Conservation (phyloP, 2,113 vertebrate genomes). For the Hypomesus transpacificus region DNA sequence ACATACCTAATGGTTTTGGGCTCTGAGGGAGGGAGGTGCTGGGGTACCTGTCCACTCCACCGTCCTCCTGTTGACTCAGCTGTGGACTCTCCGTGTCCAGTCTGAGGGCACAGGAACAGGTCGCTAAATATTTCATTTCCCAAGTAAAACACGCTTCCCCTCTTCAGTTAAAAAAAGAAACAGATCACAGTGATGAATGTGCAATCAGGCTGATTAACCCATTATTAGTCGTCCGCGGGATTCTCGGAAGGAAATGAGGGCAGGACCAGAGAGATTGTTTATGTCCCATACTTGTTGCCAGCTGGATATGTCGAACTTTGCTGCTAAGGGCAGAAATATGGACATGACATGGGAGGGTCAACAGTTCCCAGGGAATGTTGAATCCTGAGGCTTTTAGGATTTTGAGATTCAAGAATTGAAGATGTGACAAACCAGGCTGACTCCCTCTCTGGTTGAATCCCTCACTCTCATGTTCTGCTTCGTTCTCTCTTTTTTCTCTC, state of each 20-base stretch:
- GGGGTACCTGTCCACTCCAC: slow-evolving; percentile 63
- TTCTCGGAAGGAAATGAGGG: slow-evolving; percentile 76
- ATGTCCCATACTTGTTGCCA: slow-evolving; percentile 53
- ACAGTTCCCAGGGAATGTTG: slow-evolving; percentile 10
- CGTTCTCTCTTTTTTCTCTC: neutral
- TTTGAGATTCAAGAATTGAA: slow-evolving; percentile 6
- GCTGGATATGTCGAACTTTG: slow-evolving; percentile 30
- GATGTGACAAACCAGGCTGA: slow-evolving; percentile 21
- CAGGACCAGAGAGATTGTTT: slow-evolving; percentile 66
- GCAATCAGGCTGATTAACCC: slow-evolving; percentile 79
- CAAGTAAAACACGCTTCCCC: slow-evolving; percentile 75
- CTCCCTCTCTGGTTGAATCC: slow-evolving; percentile 1
- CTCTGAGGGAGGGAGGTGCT: slow-evolving; percentile 13
- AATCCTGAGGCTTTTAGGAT: neutral
- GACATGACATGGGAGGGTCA: slow-evolving; percentile 55
- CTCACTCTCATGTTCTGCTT: slow-evolving; percentile 2
- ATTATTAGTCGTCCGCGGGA: slow-evolving; percentile 70
- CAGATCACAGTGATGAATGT: slow-evolving; percentile 74
- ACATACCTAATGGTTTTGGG: slow-evolving; percentile 31
- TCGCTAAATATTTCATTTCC: slow-evolving; percentile 81
- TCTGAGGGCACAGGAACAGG: slow-evolving; percentile 66
- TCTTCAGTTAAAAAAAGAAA: slow-evolving; percentile 54
- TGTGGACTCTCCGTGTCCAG: slow-evolving; percentile 69
- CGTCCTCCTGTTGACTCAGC: slow-evolving; percentile 74
- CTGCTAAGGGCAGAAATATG: slow-evolving; percentile 49